Conservation (phyloP, 2,888 invertebrate genomes). For the Suillia variegata region DNA sequence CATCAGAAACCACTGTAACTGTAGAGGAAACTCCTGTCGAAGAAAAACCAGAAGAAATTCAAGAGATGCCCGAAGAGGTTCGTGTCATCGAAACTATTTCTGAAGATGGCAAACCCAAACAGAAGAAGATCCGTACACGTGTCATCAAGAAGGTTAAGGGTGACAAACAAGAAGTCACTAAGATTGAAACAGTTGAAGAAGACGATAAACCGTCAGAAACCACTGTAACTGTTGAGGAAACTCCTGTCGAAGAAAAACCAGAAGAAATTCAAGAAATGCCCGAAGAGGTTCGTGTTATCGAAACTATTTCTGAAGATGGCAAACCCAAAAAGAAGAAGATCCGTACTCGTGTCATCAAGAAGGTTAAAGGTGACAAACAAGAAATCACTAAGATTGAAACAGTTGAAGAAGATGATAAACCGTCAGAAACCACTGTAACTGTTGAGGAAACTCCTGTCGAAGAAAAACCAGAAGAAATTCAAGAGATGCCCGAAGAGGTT, state of each 20-base stretch:
- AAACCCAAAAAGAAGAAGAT: constrained; percentile 36
- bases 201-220: constrained; percentile 24
- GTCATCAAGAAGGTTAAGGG: constrained; percentile 24
- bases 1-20: constrained; percentile 23
- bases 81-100: constrained; percentile 22
- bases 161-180: constrained; percentile 25
- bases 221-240: constrained; percentile 23
- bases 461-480: constrained; percentile 26
- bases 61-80: constrained; percentile 22
- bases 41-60: constrained; percentile 15
- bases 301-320: constrained; percentile 35
- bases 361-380: constrained; percentile 41
- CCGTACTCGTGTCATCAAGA: constrained; percentile 40
- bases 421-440: constrained; percentile 35
- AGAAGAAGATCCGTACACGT: constrained; percentile 22
- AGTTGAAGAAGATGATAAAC: constrained; percentile 42
- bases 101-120: constrained; percentile 21
- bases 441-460: constrained; percentile 33
- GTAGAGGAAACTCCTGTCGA: constrained; percentile 24
- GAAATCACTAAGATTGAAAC: constrained; percentile 42
- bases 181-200: constrained; percentile 25
- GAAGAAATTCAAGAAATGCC: constrained; percentile 34
- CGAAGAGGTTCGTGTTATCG: constrained; percentile 37
- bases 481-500: constrained; percentile 39
- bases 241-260: constrained; percentile 23